Conservation (phyloP, 2,113 vertebrate species). For the Hemiprocne comata region DNA sequence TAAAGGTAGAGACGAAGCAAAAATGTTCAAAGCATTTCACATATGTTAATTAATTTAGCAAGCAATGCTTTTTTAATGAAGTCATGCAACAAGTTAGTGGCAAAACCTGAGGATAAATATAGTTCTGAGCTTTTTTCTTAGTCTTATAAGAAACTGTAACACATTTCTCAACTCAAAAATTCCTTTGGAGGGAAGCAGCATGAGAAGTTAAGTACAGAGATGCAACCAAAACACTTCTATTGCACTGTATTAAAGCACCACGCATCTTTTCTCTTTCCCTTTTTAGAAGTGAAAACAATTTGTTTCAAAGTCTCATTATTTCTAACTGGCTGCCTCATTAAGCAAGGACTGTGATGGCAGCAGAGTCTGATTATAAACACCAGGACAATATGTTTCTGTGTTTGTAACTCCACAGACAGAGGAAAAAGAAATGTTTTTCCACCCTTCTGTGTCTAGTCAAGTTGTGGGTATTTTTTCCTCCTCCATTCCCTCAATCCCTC, state of each 20-base stretch:
- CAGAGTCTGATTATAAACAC: slow-evolving; percentile 71
- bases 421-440: slow-evolving; percentile 60
- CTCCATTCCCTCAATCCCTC: slow-evolving; percentile 35
- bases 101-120: background rate
- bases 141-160: background rate
- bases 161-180: background rate
- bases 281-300: slow-evolving; percentile 64
- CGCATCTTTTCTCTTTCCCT: slow-evolving; percentile 1
- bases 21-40: slow-evolving; percentile 33
- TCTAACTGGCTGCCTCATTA: slow-evolving; percentile 70
- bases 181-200: background rate
- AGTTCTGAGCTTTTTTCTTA: background rate
- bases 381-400: slow-evolving; percentile 64
- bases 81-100: slow-evolving; percentile 8
- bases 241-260: background rate
- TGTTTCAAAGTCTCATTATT: slow-evolving; percentile 71
- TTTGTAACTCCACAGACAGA: slow-evolving; percentile 57
- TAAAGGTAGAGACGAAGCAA: slow-evolving; percentile 18
- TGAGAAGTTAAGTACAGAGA: background rate
- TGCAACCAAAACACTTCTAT: background rate
- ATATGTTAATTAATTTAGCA: slow-evolving; percentile 24
- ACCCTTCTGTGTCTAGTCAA: slow-evolving; percentile 44
- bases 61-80: slow-evolving; percentile 41
- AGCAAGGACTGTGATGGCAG: slow-evolving; percentile 64
- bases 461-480: background rate